A percentile compares a stretch with the other conserved stretches of the same genome.
Conservation (phyloP, 2,113 vertebrate species). For the Cryptoleucopteryx plumbea region DNA sequence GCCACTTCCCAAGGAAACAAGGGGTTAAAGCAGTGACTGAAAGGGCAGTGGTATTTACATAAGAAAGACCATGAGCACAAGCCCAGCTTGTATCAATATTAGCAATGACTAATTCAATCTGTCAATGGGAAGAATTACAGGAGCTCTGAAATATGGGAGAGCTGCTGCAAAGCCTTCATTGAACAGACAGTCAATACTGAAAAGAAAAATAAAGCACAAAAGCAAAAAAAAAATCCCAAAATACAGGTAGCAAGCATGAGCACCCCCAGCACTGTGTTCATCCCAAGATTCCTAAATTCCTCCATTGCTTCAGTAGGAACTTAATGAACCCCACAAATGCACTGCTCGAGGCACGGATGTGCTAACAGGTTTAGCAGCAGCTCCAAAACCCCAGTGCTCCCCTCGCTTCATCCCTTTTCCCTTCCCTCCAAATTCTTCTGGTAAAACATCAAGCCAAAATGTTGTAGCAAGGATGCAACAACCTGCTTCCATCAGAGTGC, state of each 20-base stretch:
- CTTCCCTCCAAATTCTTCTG: neutral
- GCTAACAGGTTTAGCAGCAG: neutral
- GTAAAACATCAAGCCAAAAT: neutral
- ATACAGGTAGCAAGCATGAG: neutral
- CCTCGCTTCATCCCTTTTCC: neutral
- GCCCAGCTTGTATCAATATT: constrained; percentile 21
- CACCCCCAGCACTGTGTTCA: neutral
- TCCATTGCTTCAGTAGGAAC: neutral
- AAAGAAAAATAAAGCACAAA: neutral
- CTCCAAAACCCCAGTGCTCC: neutral
- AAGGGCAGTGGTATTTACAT: constrained; percentile 33
- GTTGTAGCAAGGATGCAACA: neutral
- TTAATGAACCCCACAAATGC: neutral
- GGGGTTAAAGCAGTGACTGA: neutral
- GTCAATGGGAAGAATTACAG: constrained; percentile 23
- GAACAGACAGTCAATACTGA: neutral
- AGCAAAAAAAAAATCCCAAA: neutral
- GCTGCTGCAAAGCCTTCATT: constrained; percentile 34
- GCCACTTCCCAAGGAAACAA: neutral
- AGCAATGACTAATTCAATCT: constrained; percentile 45
- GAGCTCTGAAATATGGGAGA: neutral
- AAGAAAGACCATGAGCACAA: neutral
- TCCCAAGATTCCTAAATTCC: neutral
- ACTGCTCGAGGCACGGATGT: neutral
- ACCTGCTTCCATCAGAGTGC: neutral